Conservation (phyloP, 2,888 invertebrate species). For the Ischnus inquisitorius region DNA sequence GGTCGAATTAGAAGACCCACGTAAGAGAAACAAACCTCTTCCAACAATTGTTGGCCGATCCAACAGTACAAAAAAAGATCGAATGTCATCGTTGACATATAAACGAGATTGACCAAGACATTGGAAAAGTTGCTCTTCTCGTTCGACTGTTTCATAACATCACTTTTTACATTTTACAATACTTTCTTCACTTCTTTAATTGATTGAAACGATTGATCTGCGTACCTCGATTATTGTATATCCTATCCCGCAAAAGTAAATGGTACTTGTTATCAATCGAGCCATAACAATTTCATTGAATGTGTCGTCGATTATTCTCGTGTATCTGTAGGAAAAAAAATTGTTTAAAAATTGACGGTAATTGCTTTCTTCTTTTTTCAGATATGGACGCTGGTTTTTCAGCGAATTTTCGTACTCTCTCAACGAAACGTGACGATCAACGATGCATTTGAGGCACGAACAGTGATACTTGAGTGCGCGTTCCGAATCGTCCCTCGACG, state of each 20-base stretch:
- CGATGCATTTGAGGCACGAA: conserved; percentile 62
- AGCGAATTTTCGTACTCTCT: conserved; percentile 41
- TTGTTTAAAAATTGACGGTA: not conserved
- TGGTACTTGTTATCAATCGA: conserved; percentile 24
- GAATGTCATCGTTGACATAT: conserved; percentile 59
- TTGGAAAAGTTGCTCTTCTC: conserved; percentile 59
- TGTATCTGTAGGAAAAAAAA: not conserved
- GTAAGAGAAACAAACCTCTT: conserved; percentile 57
- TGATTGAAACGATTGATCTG: not conserved
- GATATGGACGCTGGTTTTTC: not conserved
- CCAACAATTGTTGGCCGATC: conserved; percentile 66
- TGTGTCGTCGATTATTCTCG: conserved; percentile 17
- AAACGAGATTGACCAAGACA: conserved; percentile 55
- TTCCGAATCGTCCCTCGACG: not conserved
- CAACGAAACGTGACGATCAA: conserved; percentile 63
- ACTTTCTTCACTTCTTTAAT: not conserved
- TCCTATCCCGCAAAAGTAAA: conserved; percentile 54
- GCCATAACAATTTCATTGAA: conserved; percentile 26
- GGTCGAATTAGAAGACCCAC: not conserved
- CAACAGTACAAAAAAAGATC: conserved; percentile 70
- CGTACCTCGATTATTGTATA: conserved; percentile 47
- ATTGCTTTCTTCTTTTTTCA: not conserved
- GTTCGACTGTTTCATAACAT: conserved; percentile 30
- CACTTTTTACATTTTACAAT: conserved; percentile 5
- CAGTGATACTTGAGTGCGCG: conserved; percentile 12